A percentile compares a stretch with the other conserved stretches of the same genome.
These are phyloP conservation scores for Sicus ferrugineus DNA, from an alignment of 2,888 invertebrate species.

Conservation along the genomic window DNA sequence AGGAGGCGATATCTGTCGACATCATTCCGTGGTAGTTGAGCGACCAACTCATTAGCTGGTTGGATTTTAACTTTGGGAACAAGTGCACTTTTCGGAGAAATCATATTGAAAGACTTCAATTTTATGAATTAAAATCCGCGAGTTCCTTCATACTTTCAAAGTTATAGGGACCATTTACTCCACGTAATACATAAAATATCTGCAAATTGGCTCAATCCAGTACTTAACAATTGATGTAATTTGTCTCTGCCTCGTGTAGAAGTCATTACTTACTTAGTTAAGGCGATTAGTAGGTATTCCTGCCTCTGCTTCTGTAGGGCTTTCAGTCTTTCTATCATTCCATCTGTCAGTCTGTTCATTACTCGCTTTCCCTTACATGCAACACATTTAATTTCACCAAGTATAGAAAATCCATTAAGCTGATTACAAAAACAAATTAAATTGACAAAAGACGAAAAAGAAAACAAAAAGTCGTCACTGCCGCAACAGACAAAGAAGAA, in stretches of 20 bases:
- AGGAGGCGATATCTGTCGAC: background rate
- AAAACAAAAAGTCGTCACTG: background rate
- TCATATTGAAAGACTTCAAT: too few relatives aligned
- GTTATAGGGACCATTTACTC: too few relatives aligned
- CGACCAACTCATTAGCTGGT: too few relatives aligned
- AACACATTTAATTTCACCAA: constrained; percentile 15
- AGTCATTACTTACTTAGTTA: background rate
- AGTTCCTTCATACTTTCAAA: too few relatives aligned
- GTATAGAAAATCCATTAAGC: constrained; percentile 31
- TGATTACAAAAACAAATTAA: constrained; percentile 22
- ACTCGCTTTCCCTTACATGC: too few relatives aligned
- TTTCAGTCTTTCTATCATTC: background rate
- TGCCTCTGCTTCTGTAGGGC: background rate
- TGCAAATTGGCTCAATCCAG: too few relatives aligned
- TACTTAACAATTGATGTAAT: too few relatives aligned
- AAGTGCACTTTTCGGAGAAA: too few relatives aligned
- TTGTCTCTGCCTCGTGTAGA: background rate
- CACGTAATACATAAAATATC: too few relatives aligned
- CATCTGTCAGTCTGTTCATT: background rate
- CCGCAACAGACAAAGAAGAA: background rate
- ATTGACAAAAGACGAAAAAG: background rate
- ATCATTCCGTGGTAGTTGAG: too few relatives aligned
- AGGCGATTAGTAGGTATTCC: background rate
- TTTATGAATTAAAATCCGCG: too few relatives aligned
- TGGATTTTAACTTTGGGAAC: too few relatives aligned